These are phyloP conservation scores for Platalea minor DNA, from an alignment of 2,797 vertebrate genomes.

Conservation along the genomic window DNA sequence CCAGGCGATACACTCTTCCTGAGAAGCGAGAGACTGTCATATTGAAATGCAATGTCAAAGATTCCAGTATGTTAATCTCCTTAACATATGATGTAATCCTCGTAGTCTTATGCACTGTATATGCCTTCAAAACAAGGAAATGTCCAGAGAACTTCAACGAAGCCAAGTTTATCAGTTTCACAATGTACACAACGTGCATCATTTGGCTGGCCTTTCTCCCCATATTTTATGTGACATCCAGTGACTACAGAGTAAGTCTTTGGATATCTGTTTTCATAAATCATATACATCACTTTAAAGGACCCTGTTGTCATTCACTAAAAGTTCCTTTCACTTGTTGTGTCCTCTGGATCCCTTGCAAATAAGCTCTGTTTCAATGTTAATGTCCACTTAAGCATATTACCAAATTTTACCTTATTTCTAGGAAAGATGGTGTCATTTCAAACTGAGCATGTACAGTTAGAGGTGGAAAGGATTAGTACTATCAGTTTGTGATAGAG, in stretches of 20 bases:
- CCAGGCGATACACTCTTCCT: constrained; percentile 88
- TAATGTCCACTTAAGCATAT: neutral
- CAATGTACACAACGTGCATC: constrained; percentile 99
- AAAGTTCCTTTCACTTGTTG: neutral
- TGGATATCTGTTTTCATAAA: constrained; percentile 6
- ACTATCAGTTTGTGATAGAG: neutral
- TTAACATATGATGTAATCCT: constrained; percentile 94
- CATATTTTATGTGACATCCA: constrained; percentile 99
- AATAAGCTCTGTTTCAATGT: neutral
- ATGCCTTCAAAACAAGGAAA: constrained; percentile 99
- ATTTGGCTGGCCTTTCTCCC: constrained; percentile 99
- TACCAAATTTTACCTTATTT: neutral
- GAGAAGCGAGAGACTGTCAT: constrained; percentile 96
- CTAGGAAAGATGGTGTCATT: neutral
- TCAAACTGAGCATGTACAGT: neutral
- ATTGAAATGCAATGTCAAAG: constrained; percentile 95
- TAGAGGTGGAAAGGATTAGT: neutral
- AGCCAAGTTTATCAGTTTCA: constrained; percentile 99
- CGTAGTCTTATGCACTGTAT: constrained; percentile 97
- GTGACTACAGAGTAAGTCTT: constrained; percentile 95
- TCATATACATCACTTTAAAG: neutral
- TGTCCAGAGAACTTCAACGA: constrained; percentile 99
- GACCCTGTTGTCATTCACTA: neutral
- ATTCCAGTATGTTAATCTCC: constrained; percentile 97
- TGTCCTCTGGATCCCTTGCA: neutral